These are phyloP conservation scores for Neosilurus mollespiculum DNA, from an alignment of 2,797 vertebrate genomes.

Conservation along the genomic window DNA sequence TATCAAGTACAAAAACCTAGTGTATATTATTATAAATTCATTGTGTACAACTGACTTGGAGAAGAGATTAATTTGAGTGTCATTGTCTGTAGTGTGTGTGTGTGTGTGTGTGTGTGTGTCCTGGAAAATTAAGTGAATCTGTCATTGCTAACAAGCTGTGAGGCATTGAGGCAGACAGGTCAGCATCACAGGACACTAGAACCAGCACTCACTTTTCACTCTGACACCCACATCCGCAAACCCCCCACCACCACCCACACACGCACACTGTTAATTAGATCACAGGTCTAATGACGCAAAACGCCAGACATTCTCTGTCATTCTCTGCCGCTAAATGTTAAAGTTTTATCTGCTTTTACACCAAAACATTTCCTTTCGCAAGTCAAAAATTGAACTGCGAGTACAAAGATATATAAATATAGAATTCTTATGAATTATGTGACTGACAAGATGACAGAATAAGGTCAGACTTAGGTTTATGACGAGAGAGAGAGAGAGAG, in stretches of 20 bases:
- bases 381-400: constrained; percentile 16
- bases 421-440: constrained; percentile 21
- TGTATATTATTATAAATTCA: constrained; percentile 32
- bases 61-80: constrained; percentile 66
- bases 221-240: not conserved
- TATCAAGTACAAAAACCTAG: not conserved
- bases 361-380: not conserved
- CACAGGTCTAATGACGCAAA: constrained; percentile 70
- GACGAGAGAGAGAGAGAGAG: constrained; percentile 50
- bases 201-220: constrained; percentile 34
- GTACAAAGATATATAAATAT: constrained; percentile 25
- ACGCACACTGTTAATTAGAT: constrained; percentile 74
- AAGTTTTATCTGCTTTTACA: not conserved
- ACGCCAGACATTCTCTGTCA: constrained; percentile 25
- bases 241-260: constrained; percentile 59
- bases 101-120: constrained; percentile 50
- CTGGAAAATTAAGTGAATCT: constrained; percentile 66
- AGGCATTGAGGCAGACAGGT: constrained; percentile 72
- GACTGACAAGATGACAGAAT: constrained; percentile 40
- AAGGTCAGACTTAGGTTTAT: constrained; percentile 50
- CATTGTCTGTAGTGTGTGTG: constrained; percentile 48
- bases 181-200: constrained; percentile 61
- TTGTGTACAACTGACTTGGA: constrained; percentile 58
- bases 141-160: constrained; percentile 80
- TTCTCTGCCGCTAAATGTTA: constrained; percentile 10